Evolutionary conservation across 2,797 vertebrate species (phyloP), one percentile per base, ranked within the genome.

Genomic region (Gila robusta): DNA sequence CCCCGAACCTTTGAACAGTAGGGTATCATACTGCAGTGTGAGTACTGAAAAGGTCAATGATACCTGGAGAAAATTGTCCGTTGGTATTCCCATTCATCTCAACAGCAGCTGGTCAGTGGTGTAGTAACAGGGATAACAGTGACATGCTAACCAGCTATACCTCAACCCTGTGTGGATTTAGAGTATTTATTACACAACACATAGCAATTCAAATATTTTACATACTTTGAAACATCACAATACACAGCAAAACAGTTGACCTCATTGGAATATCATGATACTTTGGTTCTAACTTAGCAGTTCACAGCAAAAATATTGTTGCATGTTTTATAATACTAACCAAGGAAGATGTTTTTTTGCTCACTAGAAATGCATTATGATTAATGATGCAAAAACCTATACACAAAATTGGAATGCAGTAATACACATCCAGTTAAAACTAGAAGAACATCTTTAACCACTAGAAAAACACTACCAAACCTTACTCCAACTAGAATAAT

Each of bases 401-500:
- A 79, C 66, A 87, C 59, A 86, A 77, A 59, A 82, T 35, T 56
- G 78, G 88, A 88, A 79, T 83, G 86, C 84, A 92, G 76, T 88
- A 91, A 78, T 79, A 89, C 82, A 87, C 87, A 89, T 94, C 92
- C 94, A 94, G 92, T 94, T 94, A 52, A 89, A 83, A 89, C 71
- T 84, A 91, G 73, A 79, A 93, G 73, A 84, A 93, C 91, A 92
- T 90, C 89, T 84, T 93, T 92, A 62, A 92, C 88, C 90, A 89
- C 88, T 88, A 93, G 83, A 80, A 49, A 88, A 73, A 91, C 82
- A 78, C 77, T 79, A 90, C 79, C 91, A 79, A 64, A 89, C 52
- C 56, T 67, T 67, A 92, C 52, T 74, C 81, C 85, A 85, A 89
- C 85, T 83, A 91, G 89, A 95, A 96, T 95, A 96, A 96, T 87